Percentiles rank a stretch among this genome's conserved stretches.
phyloP scores from a whole-genome alignment of 2,797 vertebrate genomes.

The Notoglanidium macrostoma region DNA sequence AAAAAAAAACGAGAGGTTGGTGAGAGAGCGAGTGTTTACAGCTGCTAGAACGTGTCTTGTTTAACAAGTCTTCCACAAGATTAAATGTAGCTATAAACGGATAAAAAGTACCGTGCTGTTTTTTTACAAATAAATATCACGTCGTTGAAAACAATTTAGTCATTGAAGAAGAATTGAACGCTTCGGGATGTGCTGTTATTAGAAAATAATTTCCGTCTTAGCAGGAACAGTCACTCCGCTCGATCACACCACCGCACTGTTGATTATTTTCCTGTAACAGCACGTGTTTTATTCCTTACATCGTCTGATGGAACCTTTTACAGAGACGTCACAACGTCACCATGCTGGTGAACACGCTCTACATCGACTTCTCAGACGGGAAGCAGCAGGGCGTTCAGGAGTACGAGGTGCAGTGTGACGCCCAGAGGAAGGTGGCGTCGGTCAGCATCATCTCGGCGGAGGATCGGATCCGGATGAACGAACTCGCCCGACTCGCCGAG shows the following conservation, averaged over 20 bases:
- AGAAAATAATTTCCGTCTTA: neutral
- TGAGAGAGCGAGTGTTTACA: neutral
- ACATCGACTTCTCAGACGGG: constrained; percentile 83
- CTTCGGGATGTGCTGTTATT: neutral
- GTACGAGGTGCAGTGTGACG: constrained; percentile 92
- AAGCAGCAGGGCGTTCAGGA: constrained; percentile 79
- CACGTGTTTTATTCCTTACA: neutral
- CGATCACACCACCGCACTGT: neutral
- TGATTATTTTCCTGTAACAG: neutral
- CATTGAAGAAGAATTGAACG: too few species aligned
- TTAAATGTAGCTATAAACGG: neutral
- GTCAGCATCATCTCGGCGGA: constrained; percentile 83
- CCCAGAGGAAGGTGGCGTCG: constrained; percentile 86
- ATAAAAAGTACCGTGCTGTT: neutral
- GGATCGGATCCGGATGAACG: constrained; percentile 75
- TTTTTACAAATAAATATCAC: too few species aligned
- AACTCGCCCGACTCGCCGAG: constrained; percentile 76
- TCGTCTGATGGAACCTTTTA: constrained; percentile 49
- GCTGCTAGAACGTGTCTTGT: neutral
- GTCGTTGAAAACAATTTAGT: too few species aligned
- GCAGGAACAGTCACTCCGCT: neutral
- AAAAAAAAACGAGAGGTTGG: neutral
- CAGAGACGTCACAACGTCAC: constrained; percentile 91
- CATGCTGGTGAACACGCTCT: constrained; percentile 88
- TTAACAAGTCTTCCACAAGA: neutral